A percentile compares a stretch with the other conserved stretches of the same genome.
Conservation (phyloP, 2,113 vertebrate species). For the Tachuris rubrigastra region DNA sequence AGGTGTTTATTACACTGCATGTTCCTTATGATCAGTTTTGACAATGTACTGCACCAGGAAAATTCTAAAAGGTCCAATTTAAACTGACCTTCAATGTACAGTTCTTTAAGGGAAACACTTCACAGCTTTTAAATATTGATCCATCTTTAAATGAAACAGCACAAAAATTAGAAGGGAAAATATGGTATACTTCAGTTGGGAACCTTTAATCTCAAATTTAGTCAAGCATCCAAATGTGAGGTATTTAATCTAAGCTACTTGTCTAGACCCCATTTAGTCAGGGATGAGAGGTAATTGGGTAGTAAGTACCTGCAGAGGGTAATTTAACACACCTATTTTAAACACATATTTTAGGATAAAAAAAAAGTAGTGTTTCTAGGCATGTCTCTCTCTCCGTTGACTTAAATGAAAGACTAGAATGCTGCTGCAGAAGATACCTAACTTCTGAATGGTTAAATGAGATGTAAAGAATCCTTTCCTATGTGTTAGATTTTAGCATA, state of each 20-base stretch:
- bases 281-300: not conserved
- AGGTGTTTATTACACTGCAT: not conserved
- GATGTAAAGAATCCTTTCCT: not conserved
- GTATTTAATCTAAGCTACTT: not conserved
- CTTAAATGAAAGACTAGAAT: not conserved
- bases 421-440: not conserved
- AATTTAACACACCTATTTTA: not conserved
- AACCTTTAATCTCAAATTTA: not conserved
- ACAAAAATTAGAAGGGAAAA: not conserved
- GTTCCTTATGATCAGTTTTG: not conserved
- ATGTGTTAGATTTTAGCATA: not conserved
- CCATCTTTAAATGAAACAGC: not conserved
- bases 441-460: not conserved
- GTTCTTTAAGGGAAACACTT: not conserved
- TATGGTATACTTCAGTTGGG: not conserved
- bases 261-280: not conserved
- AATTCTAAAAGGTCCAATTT: not conserved
- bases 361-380: not conserved
- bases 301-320: not conserved
- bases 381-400: not conserved
- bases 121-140: not conserved
- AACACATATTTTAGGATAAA: not conserved
- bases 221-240: not conserved
- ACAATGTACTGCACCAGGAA: not conserved
- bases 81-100: not conserved